Base-by-base conservation (phyloP, 2,113 vertebrate species). In the Notothenia coriiceps region DNA sequence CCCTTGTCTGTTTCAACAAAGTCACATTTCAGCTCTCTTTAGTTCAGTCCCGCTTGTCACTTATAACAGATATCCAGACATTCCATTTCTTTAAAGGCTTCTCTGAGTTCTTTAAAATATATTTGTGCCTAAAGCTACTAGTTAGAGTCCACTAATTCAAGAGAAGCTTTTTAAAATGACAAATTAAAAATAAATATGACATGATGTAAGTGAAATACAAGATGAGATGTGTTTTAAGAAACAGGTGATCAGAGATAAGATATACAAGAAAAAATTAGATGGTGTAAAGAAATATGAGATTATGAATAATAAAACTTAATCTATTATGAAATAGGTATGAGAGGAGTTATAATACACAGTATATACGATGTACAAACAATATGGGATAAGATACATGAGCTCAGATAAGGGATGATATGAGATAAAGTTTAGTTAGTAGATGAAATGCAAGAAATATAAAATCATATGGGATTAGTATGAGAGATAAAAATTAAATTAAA, bases 1-100 rank as follows among this genome's bases (percentile, higher is more conserved):
- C 55, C 83, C 88, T 92, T 93, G 90, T 93, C 67, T 87, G 33
- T 65, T 84, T 77, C 70, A 86, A 91, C 89, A 92, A 88, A 90
- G 89, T 87, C 83, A 80, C 84, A 85, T 79, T 91, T 92, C 79
- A 92, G 78, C 81, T 85, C 65, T 67, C 46, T 85, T 75, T 77
- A 76, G 54, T 79, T 79, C 51, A 71, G 51, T 62, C 52, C 49
- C 33, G 69, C 51, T 47, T 74, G 66, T 77, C 68, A 77, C 67
- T 68, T 83, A 43, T 15, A 44, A 44, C 60, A 46, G 25, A 46
- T 68, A 71, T 70, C 29, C 75, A 70, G 25, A 77, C 20, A 25
- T 69, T 80, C 54, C 61, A 74, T 49, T 61, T 62, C 60, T 84
- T 57, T 18, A 43, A 59, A 10, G 17, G 9, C 40, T 54, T 54